These are phyloP conservation scores for Suricata suricatta DNA, from an alignment of 2,113 vertebrate species.

Conservation along the genomic window DNA sequence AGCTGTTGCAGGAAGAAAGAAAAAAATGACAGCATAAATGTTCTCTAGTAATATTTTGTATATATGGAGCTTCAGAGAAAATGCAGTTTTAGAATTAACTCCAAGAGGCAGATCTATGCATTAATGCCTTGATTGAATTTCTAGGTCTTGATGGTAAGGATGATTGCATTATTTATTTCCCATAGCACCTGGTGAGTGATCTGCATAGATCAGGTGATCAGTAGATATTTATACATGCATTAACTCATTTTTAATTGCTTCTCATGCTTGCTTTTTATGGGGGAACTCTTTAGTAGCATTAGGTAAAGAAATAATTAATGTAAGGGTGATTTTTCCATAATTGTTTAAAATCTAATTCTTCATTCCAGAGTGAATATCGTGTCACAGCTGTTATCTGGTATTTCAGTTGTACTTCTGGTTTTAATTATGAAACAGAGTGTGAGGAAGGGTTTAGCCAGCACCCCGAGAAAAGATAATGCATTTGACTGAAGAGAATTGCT, in stretches of 20 bases:
- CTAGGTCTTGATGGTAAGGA: neutral
- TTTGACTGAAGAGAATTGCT: neutral
- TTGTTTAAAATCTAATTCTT: neutral
- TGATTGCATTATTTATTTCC: neutral
- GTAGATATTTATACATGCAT: neutral
- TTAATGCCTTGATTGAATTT: constrained; percentile 15
- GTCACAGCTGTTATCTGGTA: neutral
- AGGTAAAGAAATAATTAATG: neutral
- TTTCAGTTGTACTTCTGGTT: neutral
- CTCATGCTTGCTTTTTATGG: neutral
- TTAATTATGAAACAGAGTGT: neutral
- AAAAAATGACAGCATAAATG: neutral
- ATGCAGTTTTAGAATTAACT: neutral
- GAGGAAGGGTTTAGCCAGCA: neutral
- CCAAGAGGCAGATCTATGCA: neutral
- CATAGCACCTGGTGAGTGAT: neutral
- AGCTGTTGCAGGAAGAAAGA: neutral
- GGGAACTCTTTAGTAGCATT: neutral
- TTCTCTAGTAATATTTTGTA: neutral
- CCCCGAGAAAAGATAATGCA: neutral
- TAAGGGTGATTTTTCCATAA: constrained; percentile 36
- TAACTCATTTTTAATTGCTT: constrained; percentile 4
- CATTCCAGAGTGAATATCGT: neutral
- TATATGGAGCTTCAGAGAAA: neutral
- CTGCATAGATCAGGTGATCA: neutral